A percentile compares a stretch with the other conserved stretches of the same genome.
These are phyloP conservation scores for Anoplolepis gracilipes DNA, from an alignment of 1,140 invertebrate genomes.

Conservation along the genomic window DNA sequence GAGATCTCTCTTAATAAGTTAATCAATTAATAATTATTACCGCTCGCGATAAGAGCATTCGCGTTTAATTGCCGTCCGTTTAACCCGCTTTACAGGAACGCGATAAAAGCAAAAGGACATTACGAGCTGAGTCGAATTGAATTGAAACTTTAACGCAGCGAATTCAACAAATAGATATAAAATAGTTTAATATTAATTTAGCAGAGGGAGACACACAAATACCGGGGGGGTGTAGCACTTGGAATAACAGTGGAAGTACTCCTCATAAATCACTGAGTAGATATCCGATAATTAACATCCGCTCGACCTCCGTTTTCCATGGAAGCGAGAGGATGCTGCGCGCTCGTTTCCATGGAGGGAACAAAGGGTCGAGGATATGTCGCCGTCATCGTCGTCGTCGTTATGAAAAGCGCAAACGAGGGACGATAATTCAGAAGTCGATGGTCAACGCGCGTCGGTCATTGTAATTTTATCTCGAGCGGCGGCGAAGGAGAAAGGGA, in stretches of 20 bases:
- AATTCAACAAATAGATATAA: slow-evolving; percentile 42
- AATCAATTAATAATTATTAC: slow-evolving; percentile 41
- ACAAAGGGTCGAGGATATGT: slow-evolving; percentile 54
- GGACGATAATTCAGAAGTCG: slow-evolving; percentile 53
- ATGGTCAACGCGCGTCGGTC: slow-evolving; percentile 42
- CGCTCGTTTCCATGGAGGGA: neutral
- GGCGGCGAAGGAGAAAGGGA: neutral
- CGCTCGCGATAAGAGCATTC: slow-evolving; percentile 32
- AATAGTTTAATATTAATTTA: slow-evolving; percentile 14
- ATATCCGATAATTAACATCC: slow-evolving; percentile 70
- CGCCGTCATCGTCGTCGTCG: slow-evolving; percentile 18
- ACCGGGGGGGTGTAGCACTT: neutral
- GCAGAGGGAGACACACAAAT: neutral
- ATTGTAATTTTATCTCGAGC: slow-evolving; percentile 71
- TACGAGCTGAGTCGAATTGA: slow-evolving; percentile 1
- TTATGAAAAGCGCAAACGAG: slow-evolving; percentile 51
- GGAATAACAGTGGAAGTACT: slow-evolving; percentile 36
- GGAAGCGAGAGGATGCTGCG: slow-evolving; percentile 30
- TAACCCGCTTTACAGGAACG: neutral
- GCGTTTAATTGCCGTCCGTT: slow-evolving; percentile 36
- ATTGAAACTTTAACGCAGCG: slow-evolving; percentile 4
- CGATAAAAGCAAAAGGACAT: slow-evolving; percentile 10
- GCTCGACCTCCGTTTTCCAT: slow-evolving; percentile 55
- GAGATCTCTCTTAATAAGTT: slow-evolving; percentile 28
- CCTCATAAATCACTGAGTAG: slow-evolving; percentile 44